Evolutionary conservation across 2,797 vertebrate species (phyloP).

Genomic region (Chiloscyllium punctatum): DNA sequence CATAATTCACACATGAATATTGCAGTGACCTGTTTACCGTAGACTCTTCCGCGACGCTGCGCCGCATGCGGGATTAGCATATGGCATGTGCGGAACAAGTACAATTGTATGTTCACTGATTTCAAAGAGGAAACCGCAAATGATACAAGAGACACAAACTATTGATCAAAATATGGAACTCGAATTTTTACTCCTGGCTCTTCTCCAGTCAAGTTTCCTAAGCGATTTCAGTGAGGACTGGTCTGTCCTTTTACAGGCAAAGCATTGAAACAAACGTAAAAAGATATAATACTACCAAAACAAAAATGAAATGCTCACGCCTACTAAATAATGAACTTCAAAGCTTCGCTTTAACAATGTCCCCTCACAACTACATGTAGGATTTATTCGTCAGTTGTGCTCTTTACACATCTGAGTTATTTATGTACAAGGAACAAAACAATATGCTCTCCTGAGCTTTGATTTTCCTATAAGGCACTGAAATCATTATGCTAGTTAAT

Average conservation of each 20-base stretch:
- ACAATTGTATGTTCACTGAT: neutral
- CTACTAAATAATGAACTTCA: neutral
- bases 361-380: neutral
- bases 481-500: constrained; percentile 13
- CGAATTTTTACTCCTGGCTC: too few relatives aligned
- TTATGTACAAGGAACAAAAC: neutral
- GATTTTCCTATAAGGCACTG: neutral
- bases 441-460: neutral
- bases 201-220: neutral
- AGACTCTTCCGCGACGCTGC: neutral
- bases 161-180: neutral
- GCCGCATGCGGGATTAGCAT: neutral
- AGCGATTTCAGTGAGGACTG: neutral
- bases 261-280: neutral
- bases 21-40: neutral
- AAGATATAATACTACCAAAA: neutral
- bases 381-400: constrained; percentile 11
- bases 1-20: neutral
- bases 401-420: constrained; percentile 11
- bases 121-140: neutral
- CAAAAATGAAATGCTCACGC: neutral
- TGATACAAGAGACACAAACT: neutral
- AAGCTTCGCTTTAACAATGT: constrained; percentile 1
- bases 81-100: neutral
- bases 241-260: neutral